phyloP scores from a whole-genome alignment of 2,888 invertebrate species.

The Heliconius sara region DNA sequence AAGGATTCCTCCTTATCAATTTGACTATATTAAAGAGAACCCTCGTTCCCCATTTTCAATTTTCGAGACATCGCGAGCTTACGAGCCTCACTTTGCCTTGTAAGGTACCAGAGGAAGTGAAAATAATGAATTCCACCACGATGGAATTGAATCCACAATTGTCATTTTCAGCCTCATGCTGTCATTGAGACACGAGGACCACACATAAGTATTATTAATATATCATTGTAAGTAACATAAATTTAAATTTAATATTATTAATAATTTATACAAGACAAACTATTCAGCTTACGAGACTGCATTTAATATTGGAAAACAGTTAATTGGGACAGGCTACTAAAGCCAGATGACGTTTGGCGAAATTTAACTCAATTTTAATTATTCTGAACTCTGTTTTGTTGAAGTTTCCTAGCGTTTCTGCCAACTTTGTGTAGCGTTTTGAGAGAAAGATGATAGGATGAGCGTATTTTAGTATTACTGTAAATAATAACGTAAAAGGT shows the following conservation, averaged over 20 bases:
- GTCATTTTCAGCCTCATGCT: background rate
- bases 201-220: too few relatives aligned
- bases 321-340: constrained; percentile 29
- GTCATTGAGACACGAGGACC: background rate
- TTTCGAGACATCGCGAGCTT: background rate
- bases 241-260: background rate
- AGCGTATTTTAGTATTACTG: background rate
- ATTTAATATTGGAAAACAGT: constrained; percentile 37
- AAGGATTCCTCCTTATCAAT: too few relatives aligned
- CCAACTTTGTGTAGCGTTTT: constrained; percentile 24
- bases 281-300: constrained; percentile 16
- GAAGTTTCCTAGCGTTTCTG: constrained; percentile 23
- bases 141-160: background rate
- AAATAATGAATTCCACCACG: background rate
- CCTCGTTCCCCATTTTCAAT: background rate
- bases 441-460: constrained; percentile 8
- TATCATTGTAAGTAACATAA: background rate
- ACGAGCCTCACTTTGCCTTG: background rate
- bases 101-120: background rate
- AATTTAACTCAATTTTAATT: constrained; percentile 37
- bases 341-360: constrained; percentile 37
- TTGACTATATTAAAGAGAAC: too few relatives aligned
- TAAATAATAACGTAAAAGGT: background rate
- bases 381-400: constrained; percentile 33
- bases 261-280: background rate